Conservation (phyloP, 35 echinoderm and acorn worm species). For the Acanthaster planci region DNA sequence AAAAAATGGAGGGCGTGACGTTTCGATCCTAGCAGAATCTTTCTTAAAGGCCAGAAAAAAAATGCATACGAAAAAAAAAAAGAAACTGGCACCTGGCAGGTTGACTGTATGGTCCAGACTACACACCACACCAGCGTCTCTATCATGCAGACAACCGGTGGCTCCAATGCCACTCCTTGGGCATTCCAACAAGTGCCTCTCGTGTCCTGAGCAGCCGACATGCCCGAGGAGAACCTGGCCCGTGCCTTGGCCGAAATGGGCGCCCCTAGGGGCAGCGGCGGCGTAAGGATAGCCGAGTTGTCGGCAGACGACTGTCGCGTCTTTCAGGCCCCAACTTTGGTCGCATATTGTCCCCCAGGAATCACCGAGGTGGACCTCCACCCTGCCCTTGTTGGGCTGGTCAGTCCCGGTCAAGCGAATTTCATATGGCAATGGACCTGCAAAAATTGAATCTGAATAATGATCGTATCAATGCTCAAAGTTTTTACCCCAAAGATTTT, state of each 20-base stretch:
- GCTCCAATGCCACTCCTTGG: constrained; percentile 10
- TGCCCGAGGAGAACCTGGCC: constrained; percentile 43
- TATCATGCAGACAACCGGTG: constrained; percentile 34
- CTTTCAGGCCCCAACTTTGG: constrained; percentile 20
- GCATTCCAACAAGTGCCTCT: constrained; percentile 42
- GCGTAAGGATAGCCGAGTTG: constrained; percentile 32
- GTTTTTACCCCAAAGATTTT: too few species aligned
- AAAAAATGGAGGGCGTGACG: too few species aligned
- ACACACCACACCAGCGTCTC: constrained; percentile 55
- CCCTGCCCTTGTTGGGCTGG: constrained; percentile 43
- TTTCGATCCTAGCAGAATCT: too few species aligned
- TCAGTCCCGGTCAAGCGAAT: constrained; percentile 28
- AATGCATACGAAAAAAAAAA: too few species aligned
- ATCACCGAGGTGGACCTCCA: constrained; percentile 40
- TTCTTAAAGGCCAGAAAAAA: too few species aligned
- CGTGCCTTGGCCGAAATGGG: constrained; percentile 36
- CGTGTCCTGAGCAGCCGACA: constrained; percentile 48
- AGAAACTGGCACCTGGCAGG: neutral
- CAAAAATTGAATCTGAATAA: neutral
- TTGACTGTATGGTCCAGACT: neutral
- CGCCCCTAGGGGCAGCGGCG: neutral
- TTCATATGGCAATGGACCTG: neutral
- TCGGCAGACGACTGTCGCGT: constrained; percentile 48
- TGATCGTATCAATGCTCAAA: too few species aligned
- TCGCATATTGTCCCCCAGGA: constrained; percentile 67